Conservation (phyloP, 1,140 invertebrate genomes). For the Archivesica marissinica region DNA sequence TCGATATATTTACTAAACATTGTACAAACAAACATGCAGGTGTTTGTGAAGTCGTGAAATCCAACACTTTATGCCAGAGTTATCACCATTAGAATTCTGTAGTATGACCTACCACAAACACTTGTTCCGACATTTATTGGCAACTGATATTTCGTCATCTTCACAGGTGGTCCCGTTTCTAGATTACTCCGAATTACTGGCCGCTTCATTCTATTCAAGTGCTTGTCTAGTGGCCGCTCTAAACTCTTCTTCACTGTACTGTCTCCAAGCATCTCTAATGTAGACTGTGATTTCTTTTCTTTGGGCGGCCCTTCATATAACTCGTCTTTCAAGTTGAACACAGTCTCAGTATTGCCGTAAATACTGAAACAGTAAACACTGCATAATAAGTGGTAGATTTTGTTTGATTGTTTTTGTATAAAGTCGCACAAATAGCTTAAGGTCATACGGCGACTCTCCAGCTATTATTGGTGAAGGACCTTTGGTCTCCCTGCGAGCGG, state of each 20-base stretch:
- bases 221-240: conserved; percentile 71
- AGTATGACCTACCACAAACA: not conserved
- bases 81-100: no score
- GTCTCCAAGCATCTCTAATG: conserved; percentile 75
- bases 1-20: no score
- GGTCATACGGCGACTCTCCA: no score
- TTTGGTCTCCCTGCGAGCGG: no score
- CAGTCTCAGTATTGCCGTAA: conserved; percentile 79
- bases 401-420: not conserved
- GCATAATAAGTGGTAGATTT: not conserved
- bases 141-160: conserved; percentile 60
- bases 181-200: conserved; percentile 77
- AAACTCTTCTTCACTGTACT: conserved; percentile 78
- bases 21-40: no score
- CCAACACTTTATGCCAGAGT: no score
- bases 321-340: conserved; percentile 76
- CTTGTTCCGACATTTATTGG: conserved; percentile 4
- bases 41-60: no score
- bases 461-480: no score
- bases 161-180: conserved; percentile 76
- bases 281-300: conserved; percentile 64
- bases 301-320: conserved; percentile 67
- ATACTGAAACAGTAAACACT: conserved; percentile 76
- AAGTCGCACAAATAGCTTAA: not conserved
- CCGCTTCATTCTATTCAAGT: conserved; percentile 73